Evolutionary conservation across 2,113 vertebrate species (phyloP).

Genomic region (Eidolon helvum): DNA sequence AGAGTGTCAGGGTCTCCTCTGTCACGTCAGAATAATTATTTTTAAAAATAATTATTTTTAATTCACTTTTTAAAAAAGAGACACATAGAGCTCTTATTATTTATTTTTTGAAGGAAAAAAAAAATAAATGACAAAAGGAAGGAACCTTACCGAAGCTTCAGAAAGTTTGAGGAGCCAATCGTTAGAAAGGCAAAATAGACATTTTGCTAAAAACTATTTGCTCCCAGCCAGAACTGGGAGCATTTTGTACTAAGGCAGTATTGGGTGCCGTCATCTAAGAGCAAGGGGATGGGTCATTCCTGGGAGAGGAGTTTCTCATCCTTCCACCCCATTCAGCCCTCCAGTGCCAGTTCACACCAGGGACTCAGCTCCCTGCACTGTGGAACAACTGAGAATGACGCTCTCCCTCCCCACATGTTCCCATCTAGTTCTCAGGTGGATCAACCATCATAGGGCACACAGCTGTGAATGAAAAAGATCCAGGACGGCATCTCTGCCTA

Average conservation of each 20-base stretch:
- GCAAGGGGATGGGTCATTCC: not conserved
- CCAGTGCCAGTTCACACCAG: not conserved
- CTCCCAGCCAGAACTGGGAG: not conserved
- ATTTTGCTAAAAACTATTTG: not conserved
- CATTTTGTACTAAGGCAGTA: too few relatives aligned
- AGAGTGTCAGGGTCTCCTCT: not conserved
- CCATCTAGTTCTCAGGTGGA: slow-evolving; percentile 41
- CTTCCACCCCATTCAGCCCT: not conserved
- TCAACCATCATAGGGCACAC: not conserved
- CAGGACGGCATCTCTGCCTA: slow-evolving; percentile 40
- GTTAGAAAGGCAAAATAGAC: not conserved
- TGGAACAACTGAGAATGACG: not conserved
- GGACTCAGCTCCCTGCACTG: not conserved
- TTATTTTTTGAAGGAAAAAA: not conserved
- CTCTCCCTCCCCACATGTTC: not conserved
- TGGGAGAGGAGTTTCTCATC: not conserved
- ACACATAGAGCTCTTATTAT: not conserved
- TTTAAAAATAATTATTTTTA: not conserved
- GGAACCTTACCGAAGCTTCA: not conserved
- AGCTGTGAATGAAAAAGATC: slow-evolving; percentile 65
- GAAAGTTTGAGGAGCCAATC: not conserved
- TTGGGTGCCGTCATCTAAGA: not conserved
- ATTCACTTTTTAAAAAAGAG: not conserved
- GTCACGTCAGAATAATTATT: not conserved
- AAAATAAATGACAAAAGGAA: not conserved